These are phyloP conservation scores for Rhizoglyphus robini DNA, from an alignment of 1,140 invertebrate genomes.

Conservation along the genomic window DNA sequence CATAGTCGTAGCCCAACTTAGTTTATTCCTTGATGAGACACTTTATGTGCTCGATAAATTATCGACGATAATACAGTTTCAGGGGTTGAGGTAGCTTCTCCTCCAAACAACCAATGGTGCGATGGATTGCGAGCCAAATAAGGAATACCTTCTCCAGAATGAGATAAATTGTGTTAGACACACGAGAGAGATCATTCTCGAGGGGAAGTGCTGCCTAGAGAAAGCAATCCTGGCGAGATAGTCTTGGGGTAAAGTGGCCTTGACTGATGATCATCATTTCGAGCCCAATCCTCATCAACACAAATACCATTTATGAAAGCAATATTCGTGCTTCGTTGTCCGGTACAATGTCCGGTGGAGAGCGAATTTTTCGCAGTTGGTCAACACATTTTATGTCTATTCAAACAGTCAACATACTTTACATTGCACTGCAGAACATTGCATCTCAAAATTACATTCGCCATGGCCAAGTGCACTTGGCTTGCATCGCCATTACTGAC, in stretches of 20 bases:
- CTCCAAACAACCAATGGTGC: not conserved
- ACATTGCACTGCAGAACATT: no score
- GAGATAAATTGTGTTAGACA: no score
- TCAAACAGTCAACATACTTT: no score
- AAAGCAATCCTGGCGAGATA: not conserved
- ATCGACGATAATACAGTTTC: not conserved
- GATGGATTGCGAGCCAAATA: not conserved
- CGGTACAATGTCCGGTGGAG: no score
- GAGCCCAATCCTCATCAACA: not conserved
- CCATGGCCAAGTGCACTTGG: no score
- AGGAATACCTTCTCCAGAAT: not conserved
- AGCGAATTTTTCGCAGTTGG: no score
- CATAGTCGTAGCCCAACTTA: not conserved
- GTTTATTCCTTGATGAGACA: not conserved
- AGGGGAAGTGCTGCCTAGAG: not conserved
- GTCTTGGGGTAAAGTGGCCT: not conserved
- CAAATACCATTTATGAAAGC: not conserved
- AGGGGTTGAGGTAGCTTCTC: not conserved
- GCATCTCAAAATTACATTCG: no score
- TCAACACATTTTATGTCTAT: no score
- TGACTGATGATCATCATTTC: not conserved
- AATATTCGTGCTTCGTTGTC: not conserved
- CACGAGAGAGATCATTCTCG: no score
- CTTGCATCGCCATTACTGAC: no score
- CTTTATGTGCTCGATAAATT: not conserved